Conservation (phyloP, 2,888 invertebrate species). For the Mactromeris polynyma region DNA sequence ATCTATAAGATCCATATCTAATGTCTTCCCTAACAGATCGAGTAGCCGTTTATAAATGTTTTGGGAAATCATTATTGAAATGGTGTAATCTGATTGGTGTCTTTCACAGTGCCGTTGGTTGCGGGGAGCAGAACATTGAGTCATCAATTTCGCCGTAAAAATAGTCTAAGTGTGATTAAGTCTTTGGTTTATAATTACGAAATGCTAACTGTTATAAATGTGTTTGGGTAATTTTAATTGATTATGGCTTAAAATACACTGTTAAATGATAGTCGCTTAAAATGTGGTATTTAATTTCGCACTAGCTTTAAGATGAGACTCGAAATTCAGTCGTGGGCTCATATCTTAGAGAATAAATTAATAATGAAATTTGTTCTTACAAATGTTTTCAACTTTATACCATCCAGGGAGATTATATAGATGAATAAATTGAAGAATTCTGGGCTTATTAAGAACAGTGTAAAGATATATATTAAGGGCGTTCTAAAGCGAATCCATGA, state of each 20-base stretch:
- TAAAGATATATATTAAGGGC: neutral
- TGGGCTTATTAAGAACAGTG: neutral
- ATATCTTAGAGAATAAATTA: neutral
- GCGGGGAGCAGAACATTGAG: neutral
- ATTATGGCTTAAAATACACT: neutral
- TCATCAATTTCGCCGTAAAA: slow-evolving; percentile 7
- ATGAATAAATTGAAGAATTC: neutral
- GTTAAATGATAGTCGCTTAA: neutral
- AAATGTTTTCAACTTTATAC: neutral
- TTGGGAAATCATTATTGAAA: slow-evolving; percentile 51
- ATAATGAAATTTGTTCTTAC: neutral
- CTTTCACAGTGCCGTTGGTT: neutral
- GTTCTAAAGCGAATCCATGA: no score
- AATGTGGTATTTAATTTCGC: neutral
- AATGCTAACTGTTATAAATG: slow-evolving; percentile 2
- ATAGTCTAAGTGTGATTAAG: neutral
- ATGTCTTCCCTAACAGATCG: slow-evolving; percentile 34
- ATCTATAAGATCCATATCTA: slow-evolving; percentile 29
- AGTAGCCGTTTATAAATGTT: slow-evolving; percentile 34
- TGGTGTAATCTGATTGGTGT: neutral
- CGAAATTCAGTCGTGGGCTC: neutral
- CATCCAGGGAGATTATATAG: neutral
- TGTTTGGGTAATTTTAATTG: slow-evolving; percentile 18
- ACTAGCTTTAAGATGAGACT: neutral
- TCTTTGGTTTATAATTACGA: neutral